Evolutionary conservation across 2,797 vertebrate species (phyloP).

Genomic region (Pseudochirops corinnae): DNA sequence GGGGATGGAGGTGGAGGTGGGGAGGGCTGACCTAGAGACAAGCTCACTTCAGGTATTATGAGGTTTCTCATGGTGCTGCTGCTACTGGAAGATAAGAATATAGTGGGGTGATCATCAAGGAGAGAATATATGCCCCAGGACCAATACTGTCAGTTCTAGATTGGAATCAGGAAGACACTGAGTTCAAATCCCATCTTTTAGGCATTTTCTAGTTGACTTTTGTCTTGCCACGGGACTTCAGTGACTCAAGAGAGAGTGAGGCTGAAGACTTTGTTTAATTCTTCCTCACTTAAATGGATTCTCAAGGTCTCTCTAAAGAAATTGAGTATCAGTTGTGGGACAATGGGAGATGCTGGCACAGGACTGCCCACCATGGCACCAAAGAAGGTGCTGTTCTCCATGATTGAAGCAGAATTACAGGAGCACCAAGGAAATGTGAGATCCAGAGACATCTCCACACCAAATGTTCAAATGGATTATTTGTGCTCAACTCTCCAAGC

Average conservation of each 20-base stretch:
- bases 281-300: background rate
- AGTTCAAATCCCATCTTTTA: background rate
- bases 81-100: background rate
- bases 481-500: background rate
- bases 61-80: background rate
- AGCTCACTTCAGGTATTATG: background rate
- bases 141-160: background rate
- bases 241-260: background rate
- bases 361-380: background rate
- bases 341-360: background rate
- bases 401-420: background rate
- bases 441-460: background rate
- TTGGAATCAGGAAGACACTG: background rate
- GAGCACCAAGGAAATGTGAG: background rate
- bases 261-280: background rate
- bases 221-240: background rate
- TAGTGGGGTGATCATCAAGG: background rate
- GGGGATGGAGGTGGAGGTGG: fast-evolving
- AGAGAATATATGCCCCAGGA: background rate
- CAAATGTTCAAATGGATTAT: background rate
- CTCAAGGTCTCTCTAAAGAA: background rate
- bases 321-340: background rate
- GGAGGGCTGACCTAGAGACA: background rate
- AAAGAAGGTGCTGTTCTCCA: background rate
- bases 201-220: background rate